Evolutionary conservation across 2,888 invertebrate genomes (phyloP).

Genomic region (Andrena bicolor): DNA sequence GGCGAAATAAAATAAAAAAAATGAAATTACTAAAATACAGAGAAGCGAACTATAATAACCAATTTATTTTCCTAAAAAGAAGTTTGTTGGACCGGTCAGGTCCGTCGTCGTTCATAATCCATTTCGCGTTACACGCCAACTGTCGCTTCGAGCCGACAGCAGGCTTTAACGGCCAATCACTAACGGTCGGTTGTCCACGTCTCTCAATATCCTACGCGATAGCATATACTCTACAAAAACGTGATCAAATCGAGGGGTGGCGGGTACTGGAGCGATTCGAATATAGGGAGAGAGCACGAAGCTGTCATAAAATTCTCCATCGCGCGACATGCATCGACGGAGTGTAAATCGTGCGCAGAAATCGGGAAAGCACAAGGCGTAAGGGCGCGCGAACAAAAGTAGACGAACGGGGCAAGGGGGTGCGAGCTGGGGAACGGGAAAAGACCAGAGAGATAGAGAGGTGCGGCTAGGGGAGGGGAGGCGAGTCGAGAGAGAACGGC

Average conservation of each 20-base stretch:
- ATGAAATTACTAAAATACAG: not conserved
- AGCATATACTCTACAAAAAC: conserved; percentile 57
- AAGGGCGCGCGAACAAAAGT: conserved; percentile 30
- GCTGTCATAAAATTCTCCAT: conserved; percentile 69
- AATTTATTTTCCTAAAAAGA: conserved; percentile 20
- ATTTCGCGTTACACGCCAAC: conserved; percentile 43
- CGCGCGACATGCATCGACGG: conserved; percentile 55
- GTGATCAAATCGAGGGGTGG: conserved; percentile 63
- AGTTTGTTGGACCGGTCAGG: not conserved
- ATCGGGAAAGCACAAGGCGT: conserved; percentile 53
- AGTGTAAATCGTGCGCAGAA: conserved; percentile 70
- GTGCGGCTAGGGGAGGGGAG: not conserved
- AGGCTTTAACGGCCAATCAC: conserved; percentile 59
- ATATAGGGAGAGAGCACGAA: conserved; percentile 61
- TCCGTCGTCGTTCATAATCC: conserved; percentile 40
- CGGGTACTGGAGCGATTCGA: conserved; percentile 55
- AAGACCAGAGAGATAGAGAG: not conserved
- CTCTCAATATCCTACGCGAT: conserved; percentile 58
- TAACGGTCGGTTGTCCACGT: conserved; percentile 52
- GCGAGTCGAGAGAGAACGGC: conserved; percentile 1
- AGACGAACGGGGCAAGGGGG: not conserved
- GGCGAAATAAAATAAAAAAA: not conserved
- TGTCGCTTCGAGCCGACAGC: conserved; percentile 53
- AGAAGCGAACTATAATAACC: not conserved
- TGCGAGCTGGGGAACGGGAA: not conserved